Evolutionary conservation across 1,140 invertebrate species (phyloP).

Genomic region (Helicorthomorpha holstii): DNA sequence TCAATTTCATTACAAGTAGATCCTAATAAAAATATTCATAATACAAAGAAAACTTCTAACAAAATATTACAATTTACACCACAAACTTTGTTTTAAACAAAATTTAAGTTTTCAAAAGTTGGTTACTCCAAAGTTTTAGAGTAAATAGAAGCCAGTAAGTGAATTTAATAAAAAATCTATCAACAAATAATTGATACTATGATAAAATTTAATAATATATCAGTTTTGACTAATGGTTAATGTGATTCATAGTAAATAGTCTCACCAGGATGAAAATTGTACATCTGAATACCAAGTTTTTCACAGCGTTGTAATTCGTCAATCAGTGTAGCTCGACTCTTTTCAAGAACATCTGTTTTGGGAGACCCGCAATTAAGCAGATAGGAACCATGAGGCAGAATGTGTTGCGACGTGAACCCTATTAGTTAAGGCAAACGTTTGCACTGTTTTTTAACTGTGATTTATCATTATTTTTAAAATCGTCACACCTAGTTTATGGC

Average conservation of each 20-base stretch:
- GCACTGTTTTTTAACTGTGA: too few relatives aligned
- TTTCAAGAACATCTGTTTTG: conserved; percentile 25
- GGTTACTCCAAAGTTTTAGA: too few relatives aligned
- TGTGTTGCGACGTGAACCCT: conserved; percentile 18
- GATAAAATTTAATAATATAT: too few relatives aligned
- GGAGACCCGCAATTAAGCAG: conserved; percentile 33
- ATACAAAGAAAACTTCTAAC: not conserved
- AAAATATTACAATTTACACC: too few relatives aligned
- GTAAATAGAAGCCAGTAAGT: too few relatives aligned
- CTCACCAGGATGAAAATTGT: conserved; percentile 35
- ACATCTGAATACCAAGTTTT: conserved; percentile 29
- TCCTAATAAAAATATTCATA: conserved; percentile 18
- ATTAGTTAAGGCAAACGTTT: too few relatives aligned
- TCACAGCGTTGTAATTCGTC: conserved; percentile 34
- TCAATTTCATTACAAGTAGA: conserved; percentile 28
- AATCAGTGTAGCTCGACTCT: conserved; percentile 27
- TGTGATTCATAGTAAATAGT: conserved; percentile 4
- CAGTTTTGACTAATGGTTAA: too few relatives aligned
- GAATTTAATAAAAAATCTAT: too few relatives aligned
- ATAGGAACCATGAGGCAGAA: conserved; percentile 32
- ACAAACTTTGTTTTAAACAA: too few relatives aligned
- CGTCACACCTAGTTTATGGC: conserved; percentile 13
- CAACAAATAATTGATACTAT: too few relatives aligned
- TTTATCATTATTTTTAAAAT: too few relatives aligned
- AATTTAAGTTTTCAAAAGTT: too few relatives aligned